Evolutionary conservation across 1,140 invertebrate species (phyloP).

Genomic region (Helicoverpa zea): DNA sequence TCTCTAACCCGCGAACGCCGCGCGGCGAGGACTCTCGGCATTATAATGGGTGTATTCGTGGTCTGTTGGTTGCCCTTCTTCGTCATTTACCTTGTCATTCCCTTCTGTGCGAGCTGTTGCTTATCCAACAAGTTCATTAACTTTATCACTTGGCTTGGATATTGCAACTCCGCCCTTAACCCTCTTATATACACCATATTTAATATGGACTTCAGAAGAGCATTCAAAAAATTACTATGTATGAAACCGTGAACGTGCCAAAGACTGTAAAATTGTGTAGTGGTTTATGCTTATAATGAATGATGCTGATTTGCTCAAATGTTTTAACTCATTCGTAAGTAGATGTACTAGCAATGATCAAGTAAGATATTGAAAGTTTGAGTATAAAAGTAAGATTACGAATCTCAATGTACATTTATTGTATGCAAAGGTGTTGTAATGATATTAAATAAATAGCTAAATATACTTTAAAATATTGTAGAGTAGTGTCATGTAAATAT

Average conservation of each 20-base stretch:
- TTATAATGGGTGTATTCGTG: conserved; percentile 98
- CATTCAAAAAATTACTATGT: conserved; percentile 95
- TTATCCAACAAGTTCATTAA: conserved; percentile 93
- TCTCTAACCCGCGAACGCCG: conserved; percentile 96
- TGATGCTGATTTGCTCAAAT: conserved; percentile 78
- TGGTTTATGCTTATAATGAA: conserved; percentile 58
- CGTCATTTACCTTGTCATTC: conserved; percentile 96
- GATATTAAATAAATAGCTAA: conserved; percentile 34
- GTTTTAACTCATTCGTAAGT: conserved; percentile 55
- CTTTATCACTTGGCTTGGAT: conserved; percentile 98
- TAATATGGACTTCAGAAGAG: conserved; percentile 97
- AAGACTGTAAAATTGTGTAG: conserved; percentile 58
- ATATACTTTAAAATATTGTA: conserved; percentile 42
- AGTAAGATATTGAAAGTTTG: conserved; percentile 23
- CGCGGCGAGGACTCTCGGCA: conserved; percentile 96
- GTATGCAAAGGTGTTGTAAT: conserved; percentile 45
- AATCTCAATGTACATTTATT: conserved; percentile 45
- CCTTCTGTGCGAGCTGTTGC: conserved; percentile 93
- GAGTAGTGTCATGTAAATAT: conserved; percentile 56
- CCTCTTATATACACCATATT: conserved; percentile 99
- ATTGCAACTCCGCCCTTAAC: conserved; percentile 98
- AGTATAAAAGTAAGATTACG: conserved; percentile 34
- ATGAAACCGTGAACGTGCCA: conserved; percentile 87
- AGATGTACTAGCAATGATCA: conserved; percentile 14
- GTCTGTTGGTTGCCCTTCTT: conserved; percentile 99